Base-by-base conservation (phyloP, 2,888 invertebrate genomes). In the Hoplodrina blanda region DNA sequence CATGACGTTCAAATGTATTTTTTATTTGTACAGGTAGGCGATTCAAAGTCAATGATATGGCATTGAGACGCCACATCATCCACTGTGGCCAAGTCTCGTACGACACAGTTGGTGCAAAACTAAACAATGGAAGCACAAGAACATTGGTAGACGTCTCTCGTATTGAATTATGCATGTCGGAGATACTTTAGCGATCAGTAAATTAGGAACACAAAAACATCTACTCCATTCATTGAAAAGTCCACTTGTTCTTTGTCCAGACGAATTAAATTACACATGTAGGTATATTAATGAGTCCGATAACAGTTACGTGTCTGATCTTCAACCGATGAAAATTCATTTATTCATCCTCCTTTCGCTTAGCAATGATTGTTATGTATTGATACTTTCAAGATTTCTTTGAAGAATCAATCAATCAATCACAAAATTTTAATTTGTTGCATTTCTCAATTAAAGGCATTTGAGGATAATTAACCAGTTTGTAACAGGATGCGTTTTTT, bases 151-250 rank as follows among this genome's bases (percentile, higher is more conserved):
- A 88, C 88, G 89, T 87, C 88, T 89, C 88, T 88, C 83, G 88
- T 85, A 89, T 91, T 95, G 95, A 95, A 95, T 95, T 91, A 95
- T 95, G 92, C 92, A 95, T 95, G 92, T 87, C 91, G 90, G 90
- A 87, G 80, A 86, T 85, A 91, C 91, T 92, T 93, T 91, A 90
- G 88, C 85, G 86, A 87, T 69, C 90, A 91, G 91, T 92, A 92
- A 93, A 94, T 95, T 94, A 92, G 91, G 87, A 81, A 88, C 88
- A 92, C 90, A 93, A 93, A 94, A 81, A 93, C 91, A 88, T 80
- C 33, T 53, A 60, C 72, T 83, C 77, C 83, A 83, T 84, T 89
- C 91, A 92, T 92, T 92, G 88, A 91, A 90, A 88, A 88, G 62
- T 72, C 85, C 80, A 77, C 69, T 85, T 90, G 92, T 92, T 92